Conservation (phyloP, 2,113 vertebrate genomes). For the Podilymbus podiceps region DNA sequence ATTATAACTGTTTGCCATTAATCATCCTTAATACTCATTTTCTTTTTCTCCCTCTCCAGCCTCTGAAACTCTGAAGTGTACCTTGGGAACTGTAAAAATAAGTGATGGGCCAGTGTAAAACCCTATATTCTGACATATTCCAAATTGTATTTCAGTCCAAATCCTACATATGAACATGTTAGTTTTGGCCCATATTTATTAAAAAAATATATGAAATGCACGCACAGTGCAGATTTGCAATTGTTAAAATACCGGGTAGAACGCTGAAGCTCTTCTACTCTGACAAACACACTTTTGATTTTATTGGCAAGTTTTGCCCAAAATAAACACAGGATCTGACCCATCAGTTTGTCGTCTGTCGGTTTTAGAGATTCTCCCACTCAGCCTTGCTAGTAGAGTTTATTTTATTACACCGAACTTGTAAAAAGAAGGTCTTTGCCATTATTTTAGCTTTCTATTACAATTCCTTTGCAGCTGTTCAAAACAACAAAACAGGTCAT, state of each 20-base stretch:
- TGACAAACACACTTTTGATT: background rate
- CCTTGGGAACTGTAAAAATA: constrained; percentile 6
- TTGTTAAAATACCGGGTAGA: background rate
- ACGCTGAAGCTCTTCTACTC: background rate
- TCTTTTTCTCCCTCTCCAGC: background rate
- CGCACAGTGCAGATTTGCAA: background rate
- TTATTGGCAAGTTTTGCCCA: background rate
- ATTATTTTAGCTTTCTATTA: background rate
- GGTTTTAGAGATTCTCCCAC: background rate
- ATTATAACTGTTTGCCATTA: constrained; percentile 18
- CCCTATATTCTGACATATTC: background rate
- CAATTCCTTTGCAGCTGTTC: background rate
- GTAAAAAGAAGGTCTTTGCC: background rate
- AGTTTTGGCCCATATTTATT: background rate
- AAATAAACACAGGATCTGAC: background rate
- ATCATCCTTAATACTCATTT: background rate
- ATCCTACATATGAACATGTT: background rate
- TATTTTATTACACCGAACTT: background rate
- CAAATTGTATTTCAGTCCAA: background rate
- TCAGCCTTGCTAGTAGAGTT: background rate
- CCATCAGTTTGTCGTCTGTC: background rate
- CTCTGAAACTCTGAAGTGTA: constrained; percentile 1
- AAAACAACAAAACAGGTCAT: background rate
- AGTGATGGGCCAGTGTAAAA: background rate
- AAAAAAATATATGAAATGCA: background rate